Evolutionary conservation across 2,797 vertebrate genomes (phyloP).

Genomic region (Calcarius lapponicus): DNA sequence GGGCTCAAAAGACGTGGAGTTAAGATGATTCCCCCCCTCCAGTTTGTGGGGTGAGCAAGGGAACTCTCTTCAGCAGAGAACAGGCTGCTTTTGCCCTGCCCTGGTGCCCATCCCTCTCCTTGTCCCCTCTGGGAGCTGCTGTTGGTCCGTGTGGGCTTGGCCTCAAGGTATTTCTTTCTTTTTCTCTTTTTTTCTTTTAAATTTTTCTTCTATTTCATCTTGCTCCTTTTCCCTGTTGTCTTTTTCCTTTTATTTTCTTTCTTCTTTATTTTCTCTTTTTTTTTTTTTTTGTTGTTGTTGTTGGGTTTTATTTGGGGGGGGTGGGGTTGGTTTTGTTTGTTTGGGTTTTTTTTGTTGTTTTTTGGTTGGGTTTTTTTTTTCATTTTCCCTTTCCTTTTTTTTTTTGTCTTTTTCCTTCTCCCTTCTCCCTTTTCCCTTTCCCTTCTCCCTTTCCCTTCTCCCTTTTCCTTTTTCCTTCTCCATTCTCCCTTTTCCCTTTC

Average conservation of each 20-base stretch:
- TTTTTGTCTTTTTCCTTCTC: background rate
- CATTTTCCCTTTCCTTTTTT: rapidly evolving
- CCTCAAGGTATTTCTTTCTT: rapidly evolving
- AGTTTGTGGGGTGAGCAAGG: background rate
- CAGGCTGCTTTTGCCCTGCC: background rate
- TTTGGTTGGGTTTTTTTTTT: no score
- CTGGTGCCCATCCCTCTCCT: background rate
- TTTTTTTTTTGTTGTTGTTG: no score
- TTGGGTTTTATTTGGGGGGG: no score
- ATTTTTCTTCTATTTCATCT: background rate
- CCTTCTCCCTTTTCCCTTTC: no score
- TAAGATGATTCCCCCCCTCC: rapidly evolving
- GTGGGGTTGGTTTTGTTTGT: no score
- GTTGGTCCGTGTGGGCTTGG: background rate
- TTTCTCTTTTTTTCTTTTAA: no score
- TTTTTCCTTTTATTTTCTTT: background rate
- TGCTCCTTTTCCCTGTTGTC: background rate
- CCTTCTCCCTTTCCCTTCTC: no score
- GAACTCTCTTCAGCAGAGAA: background rate
- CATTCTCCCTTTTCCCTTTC: rapidly evolving
- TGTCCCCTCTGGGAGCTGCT: background rate
- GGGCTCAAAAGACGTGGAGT: background rate
- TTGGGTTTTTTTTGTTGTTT: background rate
- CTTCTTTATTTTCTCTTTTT: background rate
- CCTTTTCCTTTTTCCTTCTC: rapidly evolving